These are phyloP conservation scores for Hirtodrosophila cameraria DNA, from an alignment of 2,888 invertebrate species.

Conservation along the genomic window DNA sequence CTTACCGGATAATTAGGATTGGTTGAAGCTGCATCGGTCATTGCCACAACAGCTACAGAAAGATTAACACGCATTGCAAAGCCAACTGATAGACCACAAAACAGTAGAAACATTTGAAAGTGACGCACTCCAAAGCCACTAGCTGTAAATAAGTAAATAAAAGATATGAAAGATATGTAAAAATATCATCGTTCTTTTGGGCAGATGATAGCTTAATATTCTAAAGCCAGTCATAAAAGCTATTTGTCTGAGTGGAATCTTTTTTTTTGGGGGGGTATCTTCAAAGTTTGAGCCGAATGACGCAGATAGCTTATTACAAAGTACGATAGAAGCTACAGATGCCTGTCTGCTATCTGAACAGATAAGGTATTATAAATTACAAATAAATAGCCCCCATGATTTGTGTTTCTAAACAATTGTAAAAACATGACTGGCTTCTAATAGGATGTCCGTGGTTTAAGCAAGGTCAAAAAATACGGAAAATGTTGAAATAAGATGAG, in stretches of 20 bases:
- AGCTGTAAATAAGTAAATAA: constrained; percentile 40
- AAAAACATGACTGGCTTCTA: neutral
- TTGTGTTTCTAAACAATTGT: neutral
- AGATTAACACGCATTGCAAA: constrained; percentile 89
- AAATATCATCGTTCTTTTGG: no score
- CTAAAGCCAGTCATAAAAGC: neutral
- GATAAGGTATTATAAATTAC: constrained; percentile 26
- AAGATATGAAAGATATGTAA: no score
- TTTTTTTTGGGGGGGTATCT: neutral
- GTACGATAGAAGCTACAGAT: constrained; percentile 3
- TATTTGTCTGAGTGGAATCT: constrained; percentile 5
- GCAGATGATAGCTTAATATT: neutral
- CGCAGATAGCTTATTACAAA: constrained; percentile 5
- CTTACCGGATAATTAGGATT: constrained; percentile 81
- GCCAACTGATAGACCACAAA: constrained; percentile 86
- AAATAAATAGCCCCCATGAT: constrained; percentile 12
- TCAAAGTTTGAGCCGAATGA: neutral
- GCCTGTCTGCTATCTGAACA: neutral
- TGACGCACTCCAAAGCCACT: constrained; percentile 86
- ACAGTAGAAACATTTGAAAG: constrained; percentile 86
- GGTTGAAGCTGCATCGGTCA: constrained; percentile 85
- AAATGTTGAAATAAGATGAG: no score
- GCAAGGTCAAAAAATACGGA: constrained; percentile 17
- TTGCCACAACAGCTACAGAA: constrained; percentile 90
- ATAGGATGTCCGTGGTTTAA: neutral